A percentile compares a stretch with the other conserved stretches of the same genome.
These are phyloP conservation scores for Aspidiotus rigidus DNA, from an alignment of 2,888 invertebrate species.

Conservation along the genomic window DNA sequence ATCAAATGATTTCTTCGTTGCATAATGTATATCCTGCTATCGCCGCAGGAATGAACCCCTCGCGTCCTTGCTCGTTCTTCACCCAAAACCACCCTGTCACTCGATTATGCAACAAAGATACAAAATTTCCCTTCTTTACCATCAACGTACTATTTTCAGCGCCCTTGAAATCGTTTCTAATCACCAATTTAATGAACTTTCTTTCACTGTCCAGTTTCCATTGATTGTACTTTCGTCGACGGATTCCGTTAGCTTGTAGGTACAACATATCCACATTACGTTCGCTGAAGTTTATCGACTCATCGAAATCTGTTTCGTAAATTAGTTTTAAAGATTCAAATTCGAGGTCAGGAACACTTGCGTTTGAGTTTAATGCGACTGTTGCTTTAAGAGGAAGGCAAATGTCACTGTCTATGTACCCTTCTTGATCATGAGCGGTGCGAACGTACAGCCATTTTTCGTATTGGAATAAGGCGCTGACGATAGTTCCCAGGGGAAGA, in stretches of 20 bases:
- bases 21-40: conserved; percentile 5
- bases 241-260: neutral
- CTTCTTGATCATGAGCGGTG: conserved; percentile 16
- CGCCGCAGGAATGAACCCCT: conserved; percentile 28
- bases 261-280: neutral
- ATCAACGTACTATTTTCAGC: conserved; percentile 12
- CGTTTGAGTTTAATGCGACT: neutral
- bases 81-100: conserved; percentile 30
- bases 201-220: neutral
- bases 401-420: conserved; percentile 11
- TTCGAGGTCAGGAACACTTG: neutral
- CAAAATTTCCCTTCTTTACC: conserved; percentile 19
- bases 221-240: neutral
- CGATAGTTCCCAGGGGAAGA: conserved; percentile 21
- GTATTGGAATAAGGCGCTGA: conserved; percentile 2
- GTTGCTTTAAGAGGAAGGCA: conserved; percentile 12
- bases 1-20: no score
- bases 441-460: conserved; percentile 16
- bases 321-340: conserved; percentile 3
- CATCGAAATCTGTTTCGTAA: conserved; percentile 13
- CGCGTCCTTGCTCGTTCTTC: conserved; percentile 14
- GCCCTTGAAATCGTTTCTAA: conserved; percentile 16
- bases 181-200: neutral
- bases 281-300: conserved; percentile 7
- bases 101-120: conserved; percentile 16